Percentiles rank a stretch among this genome's conserved stretches.
Evolutionary conservation across 2,797 vertebrate genomes (phyloP).

Genomic region (Coregonus suidteri): DNA sequence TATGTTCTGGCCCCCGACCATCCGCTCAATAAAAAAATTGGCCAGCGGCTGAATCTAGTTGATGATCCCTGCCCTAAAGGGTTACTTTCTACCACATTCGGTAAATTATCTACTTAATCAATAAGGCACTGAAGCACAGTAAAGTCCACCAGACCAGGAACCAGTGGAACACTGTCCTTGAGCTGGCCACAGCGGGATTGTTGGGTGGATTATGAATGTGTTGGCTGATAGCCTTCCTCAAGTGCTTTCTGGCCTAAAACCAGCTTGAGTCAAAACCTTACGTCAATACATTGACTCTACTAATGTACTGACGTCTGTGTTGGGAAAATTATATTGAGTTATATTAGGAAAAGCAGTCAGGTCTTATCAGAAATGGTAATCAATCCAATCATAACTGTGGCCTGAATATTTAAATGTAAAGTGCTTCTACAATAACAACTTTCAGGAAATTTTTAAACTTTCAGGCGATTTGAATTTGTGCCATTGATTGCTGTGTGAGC

Average conservation of each 20-base stretch:
- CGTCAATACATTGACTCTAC: neutral
- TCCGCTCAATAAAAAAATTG: no score
- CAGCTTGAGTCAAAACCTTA: neutral
- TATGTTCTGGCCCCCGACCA: no score
- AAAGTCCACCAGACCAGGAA: neutral
- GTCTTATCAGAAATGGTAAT: neutral
- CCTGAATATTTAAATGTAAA: neutral
- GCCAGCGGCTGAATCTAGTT: no score
- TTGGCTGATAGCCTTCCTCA: neutral
- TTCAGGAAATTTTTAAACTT: no score
- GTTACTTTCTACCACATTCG: neutral
- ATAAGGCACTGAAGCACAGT: neutral
- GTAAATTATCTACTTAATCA: neutral
- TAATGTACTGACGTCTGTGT: neutral
- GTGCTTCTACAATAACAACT: neutral
- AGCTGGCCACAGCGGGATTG: neutral
- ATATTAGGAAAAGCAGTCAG: neutral
- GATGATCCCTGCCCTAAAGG: neutral
- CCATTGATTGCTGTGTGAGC: neutral
- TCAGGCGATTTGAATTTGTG: neutral
- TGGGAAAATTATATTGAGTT: neutral
- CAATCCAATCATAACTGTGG: neutral
- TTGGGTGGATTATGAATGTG: conserved; percentile 1
- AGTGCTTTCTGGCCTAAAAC: neutral
- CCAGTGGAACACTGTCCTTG: neutral